A percentile compares a stretch with the other conserved stretches of the same genome.
These are phyloP conservation scores for Glyptemys insculpta DNA, from an alignment of 2,797 vertebrate genomes.

Conservation along the genomic window DNA sequence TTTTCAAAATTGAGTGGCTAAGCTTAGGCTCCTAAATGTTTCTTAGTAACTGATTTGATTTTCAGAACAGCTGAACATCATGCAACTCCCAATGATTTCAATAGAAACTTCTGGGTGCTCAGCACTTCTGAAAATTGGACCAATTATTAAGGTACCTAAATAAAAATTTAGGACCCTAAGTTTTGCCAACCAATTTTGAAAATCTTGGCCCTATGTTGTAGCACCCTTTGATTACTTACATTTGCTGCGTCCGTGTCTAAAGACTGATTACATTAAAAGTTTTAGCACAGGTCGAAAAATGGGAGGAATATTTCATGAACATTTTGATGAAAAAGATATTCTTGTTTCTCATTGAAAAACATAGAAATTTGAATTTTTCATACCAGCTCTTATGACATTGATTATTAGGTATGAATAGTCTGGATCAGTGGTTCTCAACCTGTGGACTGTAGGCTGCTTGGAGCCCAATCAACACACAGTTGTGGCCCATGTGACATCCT, in stretches of 20 bases:
- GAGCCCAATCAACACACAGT: too few species aligned
- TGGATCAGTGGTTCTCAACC: not conserved
- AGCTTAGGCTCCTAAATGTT: not conserved
- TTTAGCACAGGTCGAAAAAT: not conserved
- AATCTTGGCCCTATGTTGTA: not conserved
- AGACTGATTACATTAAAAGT: fast-evolving
- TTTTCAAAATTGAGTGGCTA: not conserved
- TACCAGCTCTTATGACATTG: not conserved
- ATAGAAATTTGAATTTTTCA: fast-evolving
- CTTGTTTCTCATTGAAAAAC: fast-evolving
- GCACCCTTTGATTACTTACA: fast-evolving
- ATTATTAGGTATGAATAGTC: fast-evolving
- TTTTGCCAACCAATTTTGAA: fast-evolving
- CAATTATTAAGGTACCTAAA: not conserved
- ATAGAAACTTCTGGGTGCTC: not conserved
- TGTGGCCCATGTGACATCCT: too few species aligned
- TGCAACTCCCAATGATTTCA: not conserved
- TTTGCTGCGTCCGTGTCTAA: fast-evolving
- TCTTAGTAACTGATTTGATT: not conserved
- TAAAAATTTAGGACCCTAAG: not conserved
- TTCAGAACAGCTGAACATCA: not conserved
- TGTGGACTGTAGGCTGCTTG: too few species aligned
- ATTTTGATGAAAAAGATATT: not conserved
- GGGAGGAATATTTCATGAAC: not conserved
- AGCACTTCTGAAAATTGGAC: not conserved